Conservation (phyloP, 2,888 invertebrate genomes). For the Drosophila multiciliata region DNA sequence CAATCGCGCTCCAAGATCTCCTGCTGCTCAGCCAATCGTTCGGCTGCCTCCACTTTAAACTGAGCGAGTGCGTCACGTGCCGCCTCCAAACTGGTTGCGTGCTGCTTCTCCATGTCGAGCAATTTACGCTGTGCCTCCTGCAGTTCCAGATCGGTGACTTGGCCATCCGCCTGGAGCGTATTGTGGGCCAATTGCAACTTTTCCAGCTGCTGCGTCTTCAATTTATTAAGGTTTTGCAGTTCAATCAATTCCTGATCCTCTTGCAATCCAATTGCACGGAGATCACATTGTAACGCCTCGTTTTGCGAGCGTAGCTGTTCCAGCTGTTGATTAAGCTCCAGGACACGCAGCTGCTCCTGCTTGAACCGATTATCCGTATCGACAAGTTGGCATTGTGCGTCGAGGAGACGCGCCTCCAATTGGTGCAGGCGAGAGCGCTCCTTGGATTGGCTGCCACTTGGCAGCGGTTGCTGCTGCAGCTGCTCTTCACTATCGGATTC, state of each 20-base stretch:
- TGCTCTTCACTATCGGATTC: conserved; percentile 84
- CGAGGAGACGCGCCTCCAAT: conserved; percentile 84
- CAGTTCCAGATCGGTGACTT: conserved; percentile 79
- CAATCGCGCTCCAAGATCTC: conserved; percentile 86
- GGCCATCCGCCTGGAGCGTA: conserved; percentile 76
- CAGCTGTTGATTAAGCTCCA: conserved; percentile 76
- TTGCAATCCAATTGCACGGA: conserved; percentile 68
- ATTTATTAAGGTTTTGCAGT: conserved; percentile 43
- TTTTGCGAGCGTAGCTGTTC: conserved; percentile 75
- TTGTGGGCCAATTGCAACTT: conserved; percentile 84
- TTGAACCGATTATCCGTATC: conserved; percentile 83
- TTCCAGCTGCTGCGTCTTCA: conserved; percentile 74
- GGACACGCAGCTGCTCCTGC: conserved; percentile 79
- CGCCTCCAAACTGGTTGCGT: conserved; percentile 72
- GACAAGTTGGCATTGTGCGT: conserved; percentile 82
- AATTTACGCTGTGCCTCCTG: conserved; percentile 76
- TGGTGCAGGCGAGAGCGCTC: conserved; percentile 82
- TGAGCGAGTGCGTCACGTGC: conserved; percentile 71
- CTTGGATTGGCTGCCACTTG: conserved; percentile 13
- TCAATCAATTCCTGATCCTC: conserved; percentile 57
- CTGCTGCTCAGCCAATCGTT: conserved; percentile 81
- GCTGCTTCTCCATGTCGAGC: conserved; percentile 74
- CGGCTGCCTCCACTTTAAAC: conserved; percentile 62
- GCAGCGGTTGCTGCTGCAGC: conserved; percentile 24
- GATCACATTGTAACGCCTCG: conserved; percentile 75